phyloP scores from a whole-genome alignment of 2,113 vertebrate genomes.

The Castor canadensis region DNA sequence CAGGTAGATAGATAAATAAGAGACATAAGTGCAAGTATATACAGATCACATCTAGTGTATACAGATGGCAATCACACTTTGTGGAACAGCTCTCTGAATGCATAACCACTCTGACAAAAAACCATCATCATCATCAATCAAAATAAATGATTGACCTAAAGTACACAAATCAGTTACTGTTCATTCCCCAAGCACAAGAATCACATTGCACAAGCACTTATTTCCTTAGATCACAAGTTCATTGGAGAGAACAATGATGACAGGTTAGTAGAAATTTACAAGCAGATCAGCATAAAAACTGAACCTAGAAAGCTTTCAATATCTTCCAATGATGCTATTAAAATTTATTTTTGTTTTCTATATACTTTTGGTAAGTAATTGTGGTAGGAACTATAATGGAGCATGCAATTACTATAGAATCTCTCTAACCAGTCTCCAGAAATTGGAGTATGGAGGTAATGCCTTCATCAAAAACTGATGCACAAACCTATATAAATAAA shows the following conservation, averaged over 20 bases:
- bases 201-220: background rate
- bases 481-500: slow-evolving; percentile 16
- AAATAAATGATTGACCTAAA: slow-evolving; percentile 21
- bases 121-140: background rate
- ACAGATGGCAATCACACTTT: background rate
- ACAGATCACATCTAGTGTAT: background rate
- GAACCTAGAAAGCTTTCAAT: background rate
- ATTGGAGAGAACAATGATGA: slow-evolving; percentile 33
- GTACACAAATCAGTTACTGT: background rate
- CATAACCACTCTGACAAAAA: background rate
- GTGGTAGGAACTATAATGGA: background rate
- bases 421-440: background rate
- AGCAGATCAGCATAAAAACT: slow-evolving; percentile 38
- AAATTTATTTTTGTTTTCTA: slow-evolving; percentile 44
- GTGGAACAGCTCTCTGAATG: background rate
- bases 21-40: background rate
- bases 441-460: background rate
- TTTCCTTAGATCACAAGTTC: slow-evolving; percentile 50
- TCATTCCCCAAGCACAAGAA: background rate
- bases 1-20: background rate
- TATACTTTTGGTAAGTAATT: slow-evolving; percentile 20
- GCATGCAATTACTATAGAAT: background rate
- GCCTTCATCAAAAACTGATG: background rate
- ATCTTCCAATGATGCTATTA: background rate
- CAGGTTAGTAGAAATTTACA: slow-evolving; percentile 33